A percentile compares a stretch with the other conserved stretches of the same genome.
These are phyloP conservation scores for Drosophila truncata DNA, from an alignment of 1,140 invertebrate species.

Conservation along the genomic window DNA sequence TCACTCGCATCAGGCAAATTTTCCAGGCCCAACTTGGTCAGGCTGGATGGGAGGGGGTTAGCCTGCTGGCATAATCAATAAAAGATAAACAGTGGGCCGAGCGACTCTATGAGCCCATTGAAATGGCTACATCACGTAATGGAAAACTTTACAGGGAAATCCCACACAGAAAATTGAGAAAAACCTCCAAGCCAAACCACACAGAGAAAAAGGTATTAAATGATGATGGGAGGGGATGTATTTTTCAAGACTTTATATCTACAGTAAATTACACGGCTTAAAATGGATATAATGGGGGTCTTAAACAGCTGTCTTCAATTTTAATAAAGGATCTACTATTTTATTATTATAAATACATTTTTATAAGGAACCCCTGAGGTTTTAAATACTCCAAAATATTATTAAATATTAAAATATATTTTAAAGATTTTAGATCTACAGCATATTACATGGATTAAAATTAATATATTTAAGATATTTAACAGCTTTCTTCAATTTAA, in stretches of 20 bases:
- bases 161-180: conserved; percentile 41
- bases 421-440: neutral
- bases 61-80: conserved; percentile 79
- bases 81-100: conserved; percentile 76
- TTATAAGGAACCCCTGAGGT: no score
- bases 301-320: neutral
- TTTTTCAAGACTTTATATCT: neutral
- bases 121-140: conserved; percentile 71
- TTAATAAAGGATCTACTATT: no score
- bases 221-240: neutral
- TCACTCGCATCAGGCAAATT: conserved; percentile 75
- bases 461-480: neutral
- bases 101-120: conserved; percentile 42
- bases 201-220: neutral
- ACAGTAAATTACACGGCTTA: neutral
- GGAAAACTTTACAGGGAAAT: conserved; percentile 69
- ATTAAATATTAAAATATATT: neutral
- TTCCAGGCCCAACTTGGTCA: conserved; percentile 47
- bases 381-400: neutral
- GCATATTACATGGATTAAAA: neutral
- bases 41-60: conserved; percentile 37
- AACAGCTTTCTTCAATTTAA: neutral
- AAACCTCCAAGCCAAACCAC: conserved; percentile 3
- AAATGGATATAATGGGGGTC: neutral
- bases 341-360: no score